Conservation (phyloP, 30 jellyfish, hydroid and myxozoan species). For the Aurelia coerulea region DNA sequence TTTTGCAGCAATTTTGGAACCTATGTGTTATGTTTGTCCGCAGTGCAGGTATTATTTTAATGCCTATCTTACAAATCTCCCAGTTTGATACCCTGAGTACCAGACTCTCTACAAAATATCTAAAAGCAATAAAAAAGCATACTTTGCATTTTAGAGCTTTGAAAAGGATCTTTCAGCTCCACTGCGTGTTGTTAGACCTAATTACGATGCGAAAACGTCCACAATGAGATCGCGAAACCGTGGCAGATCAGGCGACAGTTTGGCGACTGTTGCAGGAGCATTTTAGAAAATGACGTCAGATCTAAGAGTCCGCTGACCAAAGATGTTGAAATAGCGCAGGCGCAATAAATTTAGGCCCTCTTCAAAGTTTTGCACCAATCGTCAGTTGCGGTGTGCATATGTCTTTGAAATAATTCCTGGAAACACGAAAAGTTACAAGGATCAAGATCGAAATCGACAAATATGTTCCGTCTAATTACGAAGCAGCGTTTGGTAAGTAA, state of each 20-base stretch:
- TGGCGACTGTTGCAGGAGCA: not conserved
- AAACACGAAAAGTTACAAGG: not conserved
- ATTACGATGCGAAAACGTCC: no score
- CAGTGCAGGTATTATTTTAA: not conserved
- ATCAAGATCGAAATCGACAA: not conserved
- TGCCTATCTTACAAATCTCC: no score
- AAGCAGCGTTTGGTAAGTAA: constrained; percentile 57
- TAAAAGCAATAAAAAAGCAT: not conserved
- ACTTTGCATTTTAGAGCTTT: no score
- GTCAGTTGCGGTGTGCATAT: constrained; percentile 63
- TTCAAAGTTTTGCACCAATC: constrained; percentile 51
- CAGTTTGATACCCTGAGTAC: no score
- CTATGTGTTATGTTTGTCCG: no score
- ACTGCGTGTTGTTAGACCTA: no score
- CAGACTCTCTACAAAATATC: not conserved
- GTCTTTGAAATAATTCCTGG: constrained; percentile 35
- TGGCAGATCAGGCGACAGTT: no score
- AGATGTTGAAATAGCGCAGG: not conserved
- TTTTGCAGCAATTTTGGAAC: no score
- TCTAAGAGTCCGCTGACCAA: constrained; percentile 43
- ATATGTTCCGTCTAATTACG: constrained; percentile 43
- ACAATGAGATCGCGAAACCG: not conserved
- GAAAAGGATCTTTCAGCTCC: no score
- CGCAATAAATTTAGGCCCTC: constrained; percentile 24
- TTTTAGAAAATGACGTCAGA: not conserved